Evolutionary conservation across 2,888 invertebrate species (phyloP).

Genomic region (Oscheius sp.): DNA sequence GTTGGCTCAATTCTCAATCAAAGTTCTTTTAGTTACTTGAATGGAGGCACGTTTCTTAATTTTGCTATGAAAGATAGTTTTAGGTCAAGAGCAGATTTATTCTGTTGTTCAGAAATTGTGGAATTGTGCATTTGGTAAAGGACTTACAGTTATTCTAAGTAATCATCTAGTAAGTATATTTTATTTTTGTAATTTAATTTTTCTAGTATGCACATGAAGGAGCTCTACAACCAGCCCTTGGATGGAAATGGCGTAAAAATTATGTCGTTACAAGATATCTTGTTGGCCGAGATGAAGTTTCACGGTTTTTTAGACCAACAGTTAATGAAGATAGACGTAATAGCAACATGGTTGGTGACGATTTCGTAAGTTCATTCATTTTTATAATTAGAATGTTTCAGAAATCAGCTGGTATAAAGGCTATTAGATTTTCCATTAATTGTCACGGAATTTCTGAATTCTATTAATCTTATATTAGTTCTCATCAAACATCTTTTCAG

Average conservation of each 20-base stretch:
- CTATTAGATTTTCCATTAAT: neutral
- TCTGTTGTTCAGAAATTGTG: constrained; percentile 9
- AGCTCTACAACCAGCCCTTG: neutral
- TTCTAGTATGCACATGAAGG: neutral
- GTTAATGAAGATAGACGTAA: neutral
- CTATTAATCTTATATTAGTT: neutral
- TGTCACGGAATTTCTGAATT: neutral
- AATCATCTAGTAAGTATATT: constrained; percentile 39
- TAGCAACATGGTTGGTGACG: too few relatives aligned
- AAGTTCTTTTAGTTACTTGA: neutral
- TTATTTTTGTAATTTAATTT: neutral
- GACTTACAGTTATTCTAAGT: constrained; percentile 34
- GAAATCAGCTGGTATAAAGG: neutral
- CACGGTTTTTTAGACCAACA: neutral
- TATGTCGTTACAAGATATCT: neutral
- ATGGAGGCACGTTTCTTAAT: neutral
- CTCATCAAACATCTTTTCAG: too few relatives aligned
- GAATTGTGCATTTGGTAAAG: constrained; percentile 19
- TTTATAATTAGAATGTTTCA: neutral
- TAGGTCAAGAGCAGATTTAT: neutral
- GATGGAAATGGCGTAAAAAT: neutral
- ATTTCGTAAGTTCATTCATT: constrained; percentile 1
- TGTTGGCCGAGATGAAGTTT: neutral
- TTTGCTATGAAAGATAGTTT: neutral
- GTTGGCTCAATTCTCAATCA: constrained; percentile 19